phyloP scores from a whole-genome alignment of 2,888 invertebrate genomes.

The Megamerina dolium region DNA sequence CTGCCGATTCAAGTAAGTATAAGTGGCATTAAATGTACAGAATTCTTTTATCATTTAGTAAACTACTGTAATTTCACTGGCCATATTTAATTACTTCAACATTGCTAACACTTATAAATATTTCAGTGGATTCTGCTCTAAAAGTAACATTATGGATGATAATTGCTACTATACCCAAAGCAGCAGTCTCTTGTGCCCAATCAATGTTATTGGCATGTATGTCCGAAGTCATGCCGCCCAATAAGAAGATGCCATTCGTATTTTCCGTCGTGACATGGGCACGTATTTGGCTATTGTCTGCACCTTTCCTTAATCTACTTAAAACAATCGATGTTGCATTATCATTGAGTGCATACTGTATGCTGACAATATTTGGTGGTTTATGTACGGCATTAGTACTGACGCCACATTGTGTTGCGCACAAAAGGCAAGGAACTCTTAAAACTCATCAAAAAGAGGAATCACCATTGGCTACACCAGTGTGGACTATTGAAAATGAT shows the following conservation, averaged over 20 bases:
- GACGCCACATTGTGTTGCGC: conserved; percentile 27
- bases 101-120: neutral
- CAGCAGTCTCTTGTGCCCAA: conserved; percentile 47
- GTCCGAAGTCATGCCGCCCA: conserved; percentile 44
- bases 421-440: neutral
- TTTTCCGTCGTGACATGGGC: conserved; percentile 49
- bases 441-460: conserved; percentile 23
- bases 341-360: conserved; percentile 41
- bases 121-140: conserved; percentile 37
- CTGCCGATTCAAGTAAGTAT: conserved; percentile 35
- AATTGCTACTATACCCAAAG: conserved; percentile 47
- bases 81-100: neutral
- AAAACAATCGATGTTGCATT: conserved; percentile 42
- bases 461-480: conserved; percentile 28
- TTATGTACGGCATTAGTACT: conserved; percentile 39
- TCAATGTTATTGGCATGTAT: conserved; percentile 48
- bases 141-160: conserved; percentile 45
- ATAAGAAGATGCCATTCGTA: conserved; percentile 43
- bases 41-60: neutral
- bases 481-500: conserved; percentile 37
- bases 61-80: neutral
- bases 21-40: neutral
- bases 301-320: conserved; percentile 47
- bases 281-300: conserved; percentile 45
- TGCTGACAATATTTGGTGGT: conserved; percentile 43